A percentile compares a stretch with the other conserved stretches of the same genome.
Evolutionary conservation across 2,113 vertebrate species (phyloP).

Genomic region (Colistium nudipinnis): DNA sequence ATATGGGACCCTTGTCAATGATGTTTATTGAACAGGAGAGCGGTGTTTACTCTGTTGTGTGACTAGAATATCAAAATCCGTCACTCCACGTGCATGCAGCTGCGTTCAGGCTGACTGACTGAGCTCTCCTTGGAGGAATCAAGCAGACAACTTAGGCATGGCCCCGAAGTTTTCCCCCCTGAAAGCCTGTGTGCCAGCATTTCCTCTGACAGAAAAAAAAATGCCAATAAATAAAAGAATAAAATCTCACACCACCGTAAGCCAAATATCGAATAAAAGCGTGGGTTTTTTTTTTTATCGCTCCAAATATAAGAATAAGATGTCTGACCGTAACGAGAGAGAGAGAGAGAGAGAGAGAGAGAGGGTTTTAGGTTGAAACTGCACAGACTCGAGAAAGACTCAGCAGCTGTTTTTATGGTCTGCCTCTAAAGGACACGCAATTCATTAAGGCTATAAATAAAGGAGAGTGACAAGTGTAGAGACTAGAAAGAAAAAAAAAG

Average conservation of each 20-base stretch:
- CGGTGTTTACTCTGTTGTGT: slow-evolving; percentile 75
- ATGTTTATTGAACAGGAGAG: slow-evolving; percentile 78
- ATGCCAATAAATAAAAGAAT: neutral
- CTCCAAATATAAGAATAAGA: neutral
- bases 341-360: neutral
- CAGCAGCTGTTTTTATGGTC: slow-evolving; percentile 14
- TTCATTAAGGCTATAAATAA: slow-evolving; percentile 56
- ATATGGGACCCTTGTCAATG: slow-evolving; percentile 65
- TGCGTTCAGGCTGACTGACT: slow-evolving; percentile 69
- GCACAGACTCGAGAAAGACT: neutral
- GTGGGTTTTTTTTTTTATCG: neutral
- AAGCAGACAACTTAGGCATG: slow-evolving; percentile 51
- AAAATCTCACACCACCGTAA: neutral
- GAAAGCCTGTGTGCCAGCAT: slow-evolving; percentile 12
- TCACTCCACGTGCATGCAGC: slow-evolving; percentile 68
- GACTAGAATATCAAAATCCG: slow-evolving; percentile 78
- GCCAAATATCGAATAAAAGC: slow-evolving; percentile 7
- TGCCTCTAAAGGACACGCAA: slow-evolving; percentile 9
- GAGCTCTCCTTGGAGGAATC: slow-evolving; percentile 67
- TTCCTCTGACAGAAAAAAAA: too few relatives aligned
- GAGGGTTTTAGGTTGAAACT: neutral
- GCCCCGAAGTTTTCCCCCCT: slow-evolving; percentile 53
- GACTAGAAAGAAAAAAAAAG: too few relatives aligned
- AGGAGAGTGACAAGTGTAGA: slow-evolving; percentile 19
- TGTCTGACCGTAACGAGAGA: neutral